Conservation (phyloP, 2,888 invertebrate species). For the Ennomos quercinarius region DNA sequence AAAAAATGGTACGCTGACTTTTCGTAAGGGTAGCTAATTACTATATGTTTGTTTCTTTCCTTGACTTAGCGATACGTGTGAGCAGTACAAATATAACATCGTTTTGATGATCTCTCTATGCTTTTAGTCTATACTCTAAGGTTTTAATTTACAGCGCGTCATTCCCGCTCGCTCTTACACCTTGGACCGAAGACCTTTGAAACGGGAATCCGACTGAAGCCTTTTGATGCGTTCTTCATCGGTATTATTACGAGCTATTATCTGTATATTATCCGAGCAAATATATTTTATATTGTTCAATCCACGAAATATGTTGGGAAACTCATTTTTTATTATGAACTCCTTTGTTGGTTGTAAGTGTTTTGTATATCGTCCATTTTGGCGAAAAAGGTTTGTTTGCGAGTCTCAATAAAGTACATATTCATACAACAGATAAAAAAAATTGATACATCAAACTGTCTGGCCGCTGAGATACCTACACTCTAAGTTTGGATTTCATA, state of each 20-base stretch:
- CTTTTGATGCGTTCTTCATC: constrained; percentile 49
- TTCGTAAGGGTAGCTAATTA: no score
- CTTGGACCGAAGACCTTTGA: constrained; percentile 13
- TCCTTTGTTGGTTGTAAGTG: constrained; percentile 2
- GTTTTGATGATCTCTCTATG: no score
- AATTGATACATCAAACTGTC: no score
- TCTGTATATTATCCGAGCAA: constrained; percentile 39
- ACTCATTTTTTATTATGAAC: constrained; percentile 5
- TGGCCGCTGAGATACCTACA: no score
- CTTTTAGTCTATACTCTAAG: no score
- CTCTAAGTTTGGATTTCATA: no score
- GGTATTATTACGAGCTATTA: constrained; percentile 49
- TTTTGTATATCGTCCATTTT: neutral
- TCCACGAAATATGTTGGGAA: constrained; percentile 8
- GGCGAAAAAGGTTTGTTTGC: constrained; percentile 6
- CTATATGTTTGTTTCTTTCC: no score
- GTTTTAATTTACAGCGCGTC: neutral
- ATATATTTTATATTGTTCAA: constrained; percentile 36
- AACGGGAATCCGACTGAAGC: constrained; percentile 42
- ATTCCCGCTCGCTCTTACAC: neutral
- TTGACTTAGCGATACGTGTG: no score
- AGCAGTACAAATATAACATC: no score
- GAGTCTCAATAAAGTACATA: no score
- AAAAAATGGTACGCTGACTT: no score
- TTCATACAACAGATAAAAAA: no score